Evolutionary conservation across 2,888 invertebrate genomes (phyloP).

Genomic region (Cabera pusaria): DNA sequence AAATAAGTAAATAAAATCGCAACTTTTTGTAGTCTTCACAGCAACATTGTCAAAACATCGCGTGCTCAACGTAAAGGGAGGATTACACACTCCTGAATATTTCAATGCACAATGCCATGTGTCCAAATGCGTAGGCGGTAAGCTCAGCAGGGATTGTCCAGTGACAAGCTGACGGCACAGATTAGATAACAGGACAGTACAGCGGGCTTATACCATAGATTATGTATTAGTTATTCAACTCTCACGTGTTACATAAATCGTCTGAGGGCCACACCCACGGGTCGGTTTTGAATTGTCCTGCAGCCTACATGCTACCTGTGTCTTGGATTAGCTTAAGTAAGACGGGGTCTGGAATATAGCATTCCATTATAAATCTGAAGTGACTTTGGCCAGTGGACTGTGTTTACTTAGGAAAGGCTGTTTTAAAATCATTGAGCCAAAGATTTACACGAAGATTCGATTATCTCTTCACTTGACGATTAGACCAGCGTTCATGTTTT

Average conservation of each 20-base stretch:
- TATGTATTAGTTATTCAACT: slow-evolving; percentile 5
- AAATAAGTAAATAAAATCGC: no score
- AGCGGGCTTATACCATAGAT: slow-evolving; percentile 9
- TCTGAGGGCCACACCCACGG: slow-evolving; percentile 42
- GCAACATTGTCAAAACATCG: neutral
- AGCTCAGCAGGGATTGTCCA: slow-evolving; percentile 28
- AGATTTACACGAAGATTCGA: no score
- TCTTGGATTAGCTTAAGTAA: slow-evolving; percentile 24
- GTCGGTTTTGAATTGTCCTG: slow-evolving; percentile 31
- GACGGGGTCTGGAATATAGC: slow-evolving; percentile 8
- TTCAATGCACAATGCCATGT: slow-evolving; percentile 14
- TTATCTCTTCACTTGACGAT: no score
- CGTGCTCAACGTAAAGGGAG: neutral
- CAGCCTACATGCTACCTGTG: slow-evolving; percentile 25
- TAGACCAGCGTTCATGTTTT: no score
- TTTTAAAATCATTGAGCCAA: no score
- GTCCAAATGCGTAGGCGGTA: slow-evolving; percentile 28
- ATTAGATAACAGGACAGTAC: slow-evolving; percentile 8
- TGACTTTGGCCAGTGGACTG: no score
- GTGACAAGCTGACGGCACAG: slow-evolving; percentile 17
- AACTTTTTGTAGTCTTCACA: no score
- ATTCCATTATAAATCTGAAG: neutral
- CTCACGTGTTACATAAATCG: slow-evolving; percentile 46
- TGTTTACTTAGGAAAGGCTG: no score
- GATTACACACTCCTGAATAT: slow-evolving; percentile 11